These are phyloP conservation scores for Odontamblyopus rebecca DNA, from an alignment of 2,797 vertebrate genomes.

Conservation along the genomic window DNA sequence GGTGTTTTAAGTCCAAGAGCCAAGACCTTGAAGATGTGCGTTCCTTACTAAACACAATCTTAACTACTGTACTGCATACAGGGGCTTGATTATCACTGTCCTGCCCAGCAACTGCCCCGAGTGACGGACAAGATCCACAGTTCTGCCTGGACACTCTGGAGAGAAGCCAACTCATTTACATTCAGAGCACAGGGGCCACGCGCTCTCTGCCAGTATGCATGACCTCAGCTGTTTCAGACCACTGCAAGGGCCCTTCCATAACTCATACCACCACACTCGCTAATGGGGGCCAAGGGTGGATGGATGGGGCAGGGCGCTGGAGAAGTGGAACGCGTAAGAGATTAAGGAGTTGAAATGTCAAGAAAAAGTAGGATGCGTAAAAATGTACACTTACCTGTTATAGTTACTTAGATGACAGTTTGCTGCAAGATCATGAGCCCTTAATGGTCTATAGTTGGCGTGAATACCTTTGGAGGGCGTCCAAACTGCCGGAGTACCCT, in stretches of 20 bases:
- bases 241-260: constrained; percentile 59
- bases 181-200: constrained; percentile 41
- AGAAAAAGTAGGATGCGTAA: constrained; percentile 16
- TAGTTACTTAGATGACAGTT: background rate
- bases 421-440: background rate
- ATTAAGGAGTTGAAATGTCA: constrained; percentile 22
- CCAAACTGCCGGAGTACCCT: constrained; percentile 49
- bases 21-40: constrained; percentile 18
- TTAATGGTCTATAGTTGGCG: constrained; percentile 14
- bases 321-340: constrained; percentile 30
- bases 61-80: constrained; percentile 47
- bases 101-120: constrained; percentile 33
- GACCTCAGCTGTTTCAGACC: constrained; percentile 66
- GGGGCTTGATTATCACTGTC: constrained; percentile 43
- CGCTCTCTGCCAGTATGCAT: constrained; percentile 52
- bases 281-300: constrained; percentile 49
- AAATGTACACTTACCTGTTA: constrained; percentile 32
- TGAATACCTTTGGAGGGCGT: constrained; percentile 54
- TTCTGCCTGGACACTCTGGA: constrained; percentile 40
- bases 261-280: constrained; percentile 51
- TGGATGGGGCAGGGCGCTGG: constrained; percentile 30
- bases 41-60: constrained; percentile 17
- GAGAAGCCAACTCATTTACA: constrained; percentile 58
- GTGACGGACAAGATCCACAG: constrained; percentile 26
- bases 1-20: constrained; percentile 23